Percentiles rank a stretch among this genome's conserved stretches.
phyloP scores from a whole-genome alignment of 2,797 vertebrate genomes.

The Carapus acus region DNA sequence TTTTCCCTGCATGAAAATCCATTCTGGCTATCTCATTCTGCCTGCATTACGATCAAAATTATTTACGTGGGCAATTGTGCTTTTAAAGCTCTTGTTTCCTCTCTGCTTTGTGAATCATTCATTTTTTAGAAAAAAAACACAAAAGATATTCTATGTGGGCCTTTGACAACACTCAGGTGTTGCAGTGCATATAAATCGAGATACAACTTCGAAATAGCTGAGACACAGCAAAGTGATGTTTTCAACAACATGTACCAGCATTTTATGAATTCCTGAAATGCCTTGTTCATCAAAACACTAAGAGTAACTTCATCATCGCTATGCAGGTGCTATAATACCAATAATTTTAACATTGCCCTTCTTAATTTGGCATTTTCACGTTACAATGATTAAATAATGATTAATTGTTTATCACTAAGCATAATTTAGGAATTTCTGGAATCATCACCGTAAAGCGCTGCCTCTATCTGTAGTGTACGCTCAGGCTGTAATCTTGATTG shows the following conservation, averaged over 20 bases:
- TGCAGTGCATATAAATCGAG: neutral
- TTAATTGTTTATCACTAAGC: conserved; percentile 39
- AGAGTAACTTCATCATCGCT: too few relatives aligned
- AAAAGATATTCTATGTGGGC: neutral
- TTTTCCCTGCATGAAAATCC: neutral
- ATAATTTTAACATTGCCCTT: neutral
- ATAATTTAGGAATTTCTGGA: conserved; percentile 52
- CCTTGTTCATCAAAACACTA: too few relatives aligned
- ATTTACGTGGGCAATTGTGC: neutral
- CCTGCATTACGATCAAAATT: too few relatives aligned
- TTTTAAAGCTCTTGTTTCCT: neutral
- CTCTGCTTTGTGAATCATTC: too few relatives aligned
- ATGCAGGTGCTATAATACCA: too few relatives aligned
- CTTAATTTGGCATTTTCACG: neutral
- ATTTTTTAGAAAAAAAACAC: too few relatives aligned
- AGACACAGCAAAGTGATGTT: neutral
- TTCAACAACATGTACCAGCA: neutral
- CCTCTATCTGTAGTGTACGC: conserved; percentile 42
- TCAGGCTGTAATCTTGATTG: conserved; percentile 66
- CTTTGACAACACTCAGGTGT: neutral
- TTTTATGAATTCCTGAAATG: too few relatives aligned
- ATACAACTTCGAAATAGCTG: neutral
- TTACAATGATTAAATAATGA: conserved; percentile 9
- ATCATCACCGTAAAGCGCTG: conserved; percentile 26
- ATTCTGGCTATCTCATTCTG: too few relatives aligned